phyloP scores from a whole-genome alignment of 2,888 invertebrate species.

The Drosophila mettleri region DNA sequence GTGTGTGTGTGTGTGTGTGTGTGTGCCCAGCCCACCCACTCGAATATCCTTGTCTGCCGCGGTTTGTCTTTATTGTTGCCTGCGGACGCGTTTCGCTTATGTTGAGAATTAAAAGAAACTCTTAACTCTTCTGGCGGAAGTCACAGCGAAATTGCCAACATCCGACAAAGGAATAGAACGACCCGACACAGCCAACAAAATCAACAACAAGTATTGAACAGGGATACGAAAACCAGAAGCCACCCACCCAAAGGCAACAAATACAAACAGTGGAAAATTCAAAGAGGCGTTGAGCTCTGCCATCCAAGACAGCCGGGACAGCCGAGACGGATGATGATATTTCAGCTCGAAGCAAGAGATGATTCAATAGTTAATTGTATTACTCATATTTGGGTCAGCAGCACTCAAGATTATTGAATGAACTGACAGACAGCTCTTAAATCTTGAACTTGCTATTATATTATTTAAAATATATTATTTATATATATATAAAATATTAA shows the following conservation, averaged over 20 bases:
- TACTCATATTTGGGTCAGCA: no score
- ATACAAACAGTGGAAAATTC: background rate
- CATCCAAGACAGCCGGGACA: no score
- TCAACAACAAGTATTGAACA: slow-evolving; percentile 25
- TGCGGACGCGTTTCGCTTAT: slow-evolving; percentile 58
- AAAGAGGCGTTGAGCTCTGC: background rate
- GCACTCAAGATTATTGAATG: no score
- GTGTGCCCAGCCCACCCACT: background rate
- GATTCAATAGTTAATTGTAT: background rate
- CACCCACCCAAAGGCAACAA: slow-evolving; percentile 27
- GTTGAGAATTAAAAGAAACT: slow-evolving; percentile 71
- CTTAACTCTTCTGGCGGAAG: slow-evolving; percentile 71
- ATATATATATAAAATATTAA: no score
- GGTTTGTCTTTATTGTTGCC: slow-evolving; percentile 55
- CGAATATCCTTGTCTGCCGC: slow-evolving; percentile 13
- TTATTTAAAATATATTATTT: no score
- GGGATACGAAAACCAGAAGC: slow-evolving; percentile 10
- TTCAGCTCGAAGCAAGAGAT: background rate
- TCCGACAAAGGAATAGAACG: slow-evolving; percentile 48
- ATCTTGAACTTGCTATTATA: no score
- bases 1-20: slow-evolving; percentile 3
- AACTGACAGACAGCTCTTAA: no score
- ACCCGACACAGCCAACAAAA: slow-evolving; percentile 36
- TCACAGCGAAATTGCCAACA: slow-evolving; percentile 70
- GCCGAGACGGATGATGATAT: slow-evolving; percentile 1